A percentile compares a stretch with the other conserved stretches of the same genome.
Conservation (phyloP, 2,113 vertebrate species). For the Sylvilagus bachmani region DNA sequence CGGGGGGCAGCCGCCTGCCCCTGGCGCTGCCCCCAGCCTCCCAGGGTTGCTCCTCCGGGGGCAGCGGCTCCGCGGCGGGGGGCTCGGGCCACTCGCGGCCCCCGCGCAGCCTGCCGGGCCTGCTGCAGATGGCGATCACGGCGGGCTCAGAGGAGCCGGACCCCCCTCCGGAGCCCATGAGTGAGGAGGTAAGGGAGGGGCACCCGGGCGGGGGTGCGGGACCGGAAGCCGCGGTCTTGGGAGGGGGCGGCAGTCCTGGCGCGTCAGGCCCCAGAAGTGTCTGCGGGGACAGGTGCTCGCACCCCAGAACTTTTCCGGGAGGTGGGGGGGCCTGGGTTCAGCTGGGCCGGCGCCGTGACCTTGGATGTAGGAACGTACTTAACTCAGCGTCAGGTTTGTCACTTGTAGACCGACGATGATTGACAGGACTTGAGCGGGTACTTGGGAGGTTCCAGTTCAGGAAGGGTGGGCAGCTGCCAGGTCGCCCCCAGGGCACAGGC, state of each 20-base stretch:
- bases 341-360: background rate
- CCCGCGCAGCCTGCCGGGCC: constrained; percentile 91
- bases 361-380: background rate
- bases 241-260: background rate
- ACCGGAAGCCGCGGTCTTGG: background rate
- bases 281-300: background rate
- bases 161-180: constrained; percentile 89
- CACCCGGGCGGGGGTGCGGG: too few species aligned
- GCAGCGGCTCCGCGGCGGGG: constrained; percentile 86
- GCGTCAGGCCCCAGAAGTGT: background rate
- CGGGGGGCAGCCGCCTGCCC: constrained; percentile 59
- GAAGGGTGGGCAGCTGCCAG: too few species aligned
- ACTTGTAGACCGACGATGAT: background rate
- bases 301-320: background rate
- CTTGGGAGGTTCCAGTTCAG: background rate
- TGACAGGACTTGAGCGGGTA: background rate
- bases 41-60: constrained; percentile 86
- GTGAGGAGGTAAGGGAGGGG: constrained; percentile 90
- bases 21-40: constrained; percentile 80
- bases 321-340: background rate
- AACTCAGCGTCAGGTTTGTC: background rate
- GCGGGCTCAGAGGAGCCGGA: constrained; percentile 90
- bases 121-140: constrained; percentile 94
- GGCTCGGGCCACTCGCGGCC: constrained; percentile 83
- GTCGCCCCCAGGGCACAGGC: too few species aligned